Percentiles rank a stretch among this genome's conserved stretches.
These are phyloP conservation scores for Cichladusa arquata DNA, from an alignment of 2,113 vertebrate species.

Conservation along the genomic window DNA sequence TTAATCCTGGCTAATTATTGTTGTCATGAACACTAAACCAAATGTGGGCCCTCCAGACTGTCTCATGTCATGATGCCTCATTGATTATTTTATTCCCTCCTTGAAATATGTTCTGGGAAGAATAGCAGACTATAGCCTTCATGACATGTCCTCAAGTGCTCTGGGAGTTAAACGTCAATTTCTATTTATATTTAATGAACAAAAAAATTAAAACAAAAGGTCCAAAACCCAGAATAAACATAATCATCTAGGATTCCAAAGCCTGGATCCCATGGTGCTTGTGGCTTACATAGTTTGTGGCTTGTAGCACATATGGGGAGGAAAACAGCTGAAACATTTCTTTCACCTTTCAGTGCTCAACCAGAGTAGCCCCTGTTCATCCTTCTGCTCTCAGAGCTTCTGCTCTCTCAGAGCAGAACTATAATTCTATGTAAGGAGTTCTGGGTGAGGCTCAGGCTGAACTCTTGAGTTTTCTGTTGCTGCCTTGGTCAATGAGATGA, in stretches of 20 bases:
- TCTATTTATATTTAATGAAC: background rate
- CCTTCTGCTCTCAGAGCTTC: background rate
- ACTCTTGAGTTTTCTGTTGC: background rate
- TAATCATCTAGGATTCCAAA: background rate
- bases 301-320: background rate
- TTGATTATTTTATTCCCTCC: conserved; percentile 30
- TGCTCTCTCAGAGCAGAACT: fast-evolving
- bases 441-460: background rate
- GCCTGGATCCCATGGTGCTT: background rate
- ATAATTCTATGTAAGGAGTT: background rate
- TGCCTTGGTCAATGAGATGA: background rate
- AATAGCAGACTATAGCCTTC: background rate
- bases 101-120: conserved; percentile 15
- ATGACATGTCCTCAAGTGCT: background rate
- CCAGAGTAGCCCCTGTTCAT: background rate
- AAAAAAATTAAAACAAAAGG: background rate
- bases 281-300: background rate
- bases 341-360: background rate
- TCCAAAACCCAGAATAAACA: background rate
- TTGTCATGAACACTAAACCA: conserved; percentile 9
- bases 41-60: conserved; percentile 17
- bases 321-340: background rate
- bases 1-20: conserved; percentile 57
- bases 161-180: conserved; percentile 21
- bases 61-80: conserved; percentile 17